Evolutionary conservation across 1,140 invertebrate species (phyloP), one percentile per base, ranked within the genome.

Genomic region (Caerostris darwini): DNA sequence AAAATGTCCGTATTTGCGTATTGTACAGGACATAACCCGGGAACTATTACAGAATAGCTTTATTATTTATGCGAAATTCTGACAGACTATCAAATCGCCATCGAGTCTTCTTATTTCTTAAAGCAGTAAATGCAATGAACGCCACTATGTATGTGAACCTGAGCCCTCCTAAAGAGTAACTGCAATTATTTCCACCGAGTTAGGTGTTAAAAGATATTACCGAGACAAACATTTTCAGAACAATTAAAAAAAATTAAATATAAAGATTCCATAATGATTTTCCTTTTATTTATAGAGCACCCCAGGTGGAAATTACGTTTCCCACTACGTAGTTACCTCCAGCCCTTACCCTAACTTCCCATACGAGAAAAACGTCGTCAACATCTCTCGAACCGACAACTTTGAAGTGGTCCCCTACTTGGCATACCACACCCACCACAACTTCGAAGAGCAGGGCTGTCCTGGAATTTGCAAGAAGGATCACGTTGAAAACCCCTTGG

Each of bases 401-500:
- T 90, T 14, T 8, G 93, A 94, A 64, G 50, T 6, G 3, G n/a
- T 82, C 14, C 86, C 59, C 3, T 94, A 94, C 86, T 7, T 64
- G 5, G 67, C 71, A 0, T 81, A 89, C 69, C 57, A 89, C 56
- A 34, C n/a, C 56, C 86, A 94, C 69, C 86, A 94, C 86, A 94
- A 94, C 57, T 89, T 90, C 93, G 69, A 81, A 34, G 2, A 88
- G 5, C 93, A 94, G n/a, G 93, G 93, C 59, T 94, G 93, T 17
- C 86, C 93, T 4, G 86, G 88, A 64, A 58, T 94, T 4, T 94
- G 93, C 86, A 94, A 67, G 69, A 94, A 67, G 58, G 58, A 67
- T 17, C 81, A 82, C 3, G n/a, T 56, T 6, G 87, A 90, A 17
- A 82, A 94, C 71, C 8, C 1, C 14, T 89, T 17, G 14, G 19